Evolutionary conservation across 2,113 vertebrate species (phyloP), one percentile per base, ranked within the genome.

Genomic region (Petroica traversi): DNA sequence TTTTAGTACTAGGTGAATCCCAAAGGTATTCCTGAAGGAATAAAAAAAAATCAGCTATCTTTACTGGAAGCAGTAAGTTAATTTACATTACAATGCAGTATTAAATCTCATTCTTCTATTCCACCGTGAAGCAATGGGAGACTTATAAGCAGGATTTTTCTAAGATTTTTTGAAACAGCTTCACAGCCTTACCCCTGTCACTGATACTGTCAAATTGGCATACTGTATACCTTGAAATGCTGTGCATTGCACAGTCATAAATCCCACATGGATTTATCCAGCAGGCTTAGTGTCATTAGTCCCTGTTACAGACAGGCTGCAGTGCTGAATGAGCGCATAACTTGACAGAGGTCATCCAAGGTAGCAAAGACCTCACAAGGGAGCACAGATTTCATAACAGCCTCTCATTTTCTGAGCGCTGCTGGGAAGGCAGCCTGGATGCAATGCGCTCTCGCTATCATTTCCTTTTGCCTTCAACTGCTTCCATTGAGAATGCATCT

Each of bases 331-430:
- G 88, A 88, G 85, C 18, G 0, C 83, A 33, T 36, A 83, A 80
- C 82, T 94, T 90, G 89, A 79, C 89, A 96, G 94, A 93, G 94
- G 95, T 96, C 94, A 96, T 14, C 11, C 90, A 86, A 97, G 94
- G 93, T 92, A 96, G 90, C 95, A 96, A 84, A 67, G 86, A 48
- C 20, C 76, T 86, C 19, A 12, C 85, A 71, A 48, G 83, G 62
- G 82, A 95, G 68, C 63, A 5, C 34, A 74, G 68, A 61, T 91
- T 92, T 94, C 75, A 40, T 84, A 96, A 92, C 86, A 92, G 86
- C 72, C 61, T 55, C 72, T 79, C 54, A 20, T 84, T 90, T 80
- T 71, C 86, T 55, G 79, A 72, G 78, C 1, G 0, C 25, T 64
- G 82, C 95, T 80, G 94, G 75, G 71, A 61, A 72, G 74, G 88